Percentiles rank a stretch among this genome's conserved stretches.
These are phyloP conservation scores for Panulirus ornatus DNA, from an alignment of 1,140 invertebrate species.

Conservation along the genomic window DNA sequence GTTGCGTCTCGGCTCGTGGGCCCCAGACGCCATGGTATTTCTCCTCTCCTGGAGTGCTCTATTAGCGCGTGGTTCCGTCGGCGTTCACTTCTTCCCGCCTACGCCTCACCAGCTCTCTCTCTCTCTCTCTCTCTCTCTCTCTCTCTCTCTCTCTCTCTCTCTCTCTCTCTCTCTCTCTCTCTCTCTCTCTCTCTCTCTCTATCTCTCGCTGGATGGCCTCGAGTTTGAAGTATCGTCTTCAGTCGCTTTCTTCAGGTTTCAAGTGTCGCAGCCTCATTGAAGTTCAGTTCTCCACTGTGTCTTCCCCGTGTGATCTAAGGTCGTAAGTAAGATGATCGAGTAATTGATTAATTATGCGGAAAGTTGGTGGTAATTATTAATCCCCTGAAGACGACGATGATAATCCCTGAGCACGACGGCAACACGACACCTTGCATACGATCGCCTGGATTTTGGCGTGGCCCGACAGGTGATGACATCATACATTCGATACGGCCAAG, in stretches of 20 bases:
- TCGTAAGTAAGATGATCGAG: neutral
- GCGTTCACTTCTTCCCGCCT: neutral
- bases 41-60: no score
- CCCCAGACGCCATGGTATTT: neutral
- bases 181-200: neutral
- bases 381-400: no score
- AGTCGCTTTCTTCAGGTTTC: neutral
- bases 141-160: conserved; percentile 7
- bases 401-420: no score
- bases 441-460: no score
- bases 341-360: neutral
- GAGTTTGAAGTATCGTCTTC: neutral
- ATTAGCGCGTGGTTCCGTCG: neutral
- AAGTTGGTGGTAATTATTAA: neutral
- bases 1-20: neutral
- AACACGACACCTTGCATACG: no score
- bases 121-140: neutral
- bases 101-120: neutral
- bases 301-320: neutral
- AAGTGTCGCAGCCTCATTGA: neutral
- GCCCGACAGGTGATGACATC: no score
- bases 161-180: conserved; percentile 7
- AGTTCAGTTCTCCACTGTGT: neutral
- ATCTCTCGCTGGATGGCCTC: no score
- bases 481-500: no score